Evolutionary conservation across 2,888 invertebrate genomes (phyloP), one percentile per base, ranked within the genome.

Genomic region (Tanaodytes sp.): DNA sequence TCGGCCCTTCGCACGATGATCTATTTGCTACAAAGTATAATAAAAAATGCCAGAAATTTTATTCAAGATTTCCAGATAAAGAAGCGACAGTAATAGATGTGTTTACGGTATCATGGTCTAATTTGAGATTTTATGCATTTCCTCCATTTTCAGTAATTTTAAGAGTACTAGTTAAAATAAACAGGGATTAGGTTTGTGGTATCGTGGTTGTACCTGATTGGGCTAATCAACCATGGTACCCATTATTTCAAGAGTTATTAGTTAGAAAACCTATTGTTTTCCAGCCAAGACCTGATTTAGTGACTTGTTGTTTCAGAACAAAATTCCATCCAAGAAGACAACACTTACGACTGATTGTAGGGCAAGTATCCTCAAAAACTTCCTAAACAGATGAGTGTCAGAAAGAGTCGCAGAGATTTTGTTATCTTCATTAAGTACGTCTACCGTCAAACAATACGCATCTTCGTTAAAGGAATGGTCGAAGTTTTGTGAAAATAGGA

Each of bases 111-210:
- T 15, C 31, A 6, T 73, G 67, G 64, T 12, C n/a, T 12, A 30
- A 64, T 6, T 43, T 58, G 23, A 58, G 33, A 19, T 75, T 74
- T 49, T 75, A 75, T 49, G 73, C 72, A 1, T 76, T 73, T 36
- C 73, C 75, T 8, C 70, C 67, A 0, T 77, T 77, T 39, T 45
- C 69, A 2, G 23, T 76, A 12, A 72, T 75, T 18, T 14, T 64
- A 1, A 73, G 42, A 61, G 39, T 40, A 1, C 43, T 76, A 12
- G 45, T 51, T 23, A 73, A 72, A 62, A 72, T 73, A 14, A 63
- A 61, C 27, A 18, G 36, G 31, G 73, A 75, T 23, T 14, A 45
- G 15, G 61, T 61, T 11, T 23, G 33, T 4, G 65, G 70, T 6
- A 51, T 66, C 12, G 9, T 62, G 18, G 55, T 71, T 2, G 62